phyloP scores from a whole-genome alignment of 2,113 vertebrate genomes.

The Daboia siamensis region DNA sequence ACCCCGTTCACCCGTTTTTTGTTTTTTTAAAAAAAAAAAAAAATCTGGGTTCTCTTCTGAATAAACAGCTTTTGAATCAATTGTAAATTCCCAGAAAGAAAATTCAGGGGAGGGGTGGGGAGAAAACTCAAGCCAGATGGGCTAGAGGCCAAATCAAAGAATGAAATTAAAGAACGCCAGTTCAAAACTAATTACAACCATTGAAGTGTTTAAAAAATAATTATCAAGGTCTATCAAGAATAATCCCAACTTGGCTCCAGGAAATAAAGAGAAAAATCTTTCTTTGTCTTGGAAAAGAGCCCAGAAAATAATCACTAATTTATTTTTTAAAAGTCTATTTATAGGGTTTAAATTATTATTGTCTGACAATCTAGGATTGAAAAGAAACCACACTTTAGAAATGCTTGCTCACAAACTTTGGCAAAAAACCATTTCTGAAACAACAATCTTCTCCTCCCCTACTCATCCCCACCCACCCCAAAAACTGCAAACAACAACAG shows the following conservation, averaged over 20 bases:
- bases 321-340: not conserved
- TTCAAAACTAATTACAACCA: not conserved
- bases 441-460: not conserved
- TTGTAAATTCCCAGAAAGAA: not conserved
- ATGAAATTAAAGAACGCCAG: not conserved
- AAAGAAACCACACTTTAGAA: not conserved
- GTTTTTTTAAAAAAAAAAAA: no score
- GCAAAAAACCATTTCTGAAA: not conserved
- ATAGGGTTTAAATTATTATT: slow-evolving; percentile 7
- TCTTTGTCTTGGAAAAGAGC: not conserved
- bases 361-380: not conserved
- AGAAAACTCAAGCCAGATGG: not conserved
- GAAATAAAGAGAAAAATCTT: not conserved
- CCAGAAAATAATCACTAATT: slow-evolving; percentile 8
- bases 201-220: not conserved
- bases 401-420: not conserved
- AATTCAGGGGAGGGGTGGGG: no score
- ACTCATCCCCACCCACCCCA: not conserved
- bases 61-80: not conserved
- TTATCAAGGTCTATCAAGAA: not conserved
- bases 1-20: not conserved
- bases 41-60: not conserved
- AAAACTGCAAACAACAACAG: not conserved
- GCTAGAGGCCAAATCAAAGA: not conserved
- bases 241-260: slow-evolving; percentile 5